Conservation (phyloP, 2,113 vertebrate species). For the Amphiprion ocellaris region DNA sequence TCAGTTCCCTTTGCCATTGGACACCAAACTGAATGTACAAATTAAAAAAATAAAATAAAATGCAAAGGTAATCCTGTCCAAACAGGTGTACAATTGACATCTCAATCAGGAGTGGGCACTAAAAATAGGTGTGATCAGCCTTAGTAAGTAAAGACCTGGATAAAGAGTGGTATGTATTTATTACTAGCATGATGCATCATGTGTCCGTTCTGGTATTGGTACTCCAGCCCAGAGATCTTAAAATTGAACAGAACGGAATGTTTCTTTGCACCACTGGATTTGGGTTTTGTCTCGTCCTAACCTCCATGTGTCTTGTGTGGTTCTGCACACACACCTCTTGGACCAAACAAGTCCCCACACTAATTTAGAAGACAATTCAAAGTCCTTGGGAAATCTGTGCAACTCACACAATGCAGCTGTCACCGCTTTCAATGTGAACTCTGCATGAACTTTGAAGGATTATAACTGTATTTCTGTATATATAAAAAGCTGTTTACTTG, state of each 20-base stretch:
- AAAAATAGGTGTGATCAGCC: background rate
- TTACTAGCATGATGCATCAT: no score
- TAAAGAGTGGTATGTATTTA: background rate
- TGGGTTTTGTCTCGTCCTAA: background rate
- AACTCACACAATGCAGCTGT: background rate
- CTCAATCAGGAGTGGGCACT: no score
- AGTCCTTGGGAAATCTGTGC: background rate
- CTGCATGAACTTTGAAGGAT: conserved; percentile 8
- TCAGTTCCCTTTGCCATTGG: no score
- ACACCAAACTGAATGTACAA: no score
- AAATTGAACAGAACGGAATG: no score
- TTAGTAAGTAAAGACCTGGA: background rate
- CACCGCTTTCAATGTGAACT: conserved; percentile 21
- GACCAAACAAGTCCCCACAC: conserved; percentile 10
- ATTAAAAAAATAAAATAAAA: no score
- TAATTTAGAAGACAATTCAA: conserved; percentile 8
- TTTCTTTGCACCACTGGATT: no score
- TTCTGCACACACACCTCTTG: background rate
- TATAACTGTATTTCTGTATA: conserved; percentile 1
- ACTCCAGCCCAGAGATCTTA: no score
- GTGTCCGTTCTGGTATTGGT: no score
- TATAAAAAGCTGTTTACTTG: conserved; percentile 24
- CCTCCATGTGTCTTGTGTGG: background rate
- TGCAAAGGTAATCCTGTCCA: no score
- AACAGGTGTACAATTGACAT: no score